Evolutionary conservation across 2,888 invertebrate species (phyloP), one percentile per base, ranked within the genome.

Genomic region (Trachelus tabidus): DNA sequence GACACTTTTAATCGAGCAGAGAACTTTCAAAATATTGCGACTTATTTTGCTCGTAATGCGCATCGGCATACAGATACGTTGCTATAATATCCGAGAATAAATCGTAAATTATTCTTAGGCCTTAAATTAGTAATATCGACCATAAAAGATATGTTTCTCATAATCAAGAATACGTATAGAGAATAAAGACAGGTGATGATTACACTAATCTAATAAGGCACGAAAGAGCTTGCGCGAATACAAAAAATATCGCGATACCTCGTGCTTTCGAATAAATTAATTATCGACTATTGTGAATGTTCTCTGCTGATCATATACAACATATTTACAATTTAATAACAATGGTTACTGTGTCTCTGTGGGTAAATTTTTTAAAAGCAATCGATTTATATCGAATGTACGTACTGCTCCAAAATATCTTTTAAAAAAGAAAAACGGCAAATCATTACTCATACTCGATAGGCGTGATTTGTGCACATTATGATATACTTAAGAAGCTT

Each of bases 381-480:
- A 82, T 82, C 76, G 73, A 83, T 77, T 73, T 71, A 83, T 83
- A 82, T 82, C 80, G 80, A 83, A 81, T 82, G 79, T 83, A 82
- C 79, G 83, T 80, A 80, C 75, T 77, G 75, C 74, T 81, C 78
- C 80, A 82, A 85, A 85, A 87, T 84, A 82, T 81, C 23, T 81
- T 79, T 73, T 83, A 82, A 81, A 83, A 86, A 85, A 85, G 84
- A 85, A 85, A 40, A 40, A 2, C 1, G 40, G 9, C 2, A 56
- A 40, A 56, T 23, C 23, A 56, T 23, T 56, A 56, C 9, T 56
- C 23, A 23, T 56, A 56, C 23, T 23, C 56, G 56, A 23, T 56
- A 23, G 56, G 23, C 9, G 56, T 56, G 56, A 56, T 56, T 56
- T 56, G 56, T 56, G 23, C 23, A 56, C 23, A 56, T 56, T 56